Percentiles rank a stretch among this genome's conserved stretches.
These are phyloP conservation scores for Mylabris sibirica DNA, from an alignment of 2,888 invertebrate species.

Conservation along the genomic window DNA sequence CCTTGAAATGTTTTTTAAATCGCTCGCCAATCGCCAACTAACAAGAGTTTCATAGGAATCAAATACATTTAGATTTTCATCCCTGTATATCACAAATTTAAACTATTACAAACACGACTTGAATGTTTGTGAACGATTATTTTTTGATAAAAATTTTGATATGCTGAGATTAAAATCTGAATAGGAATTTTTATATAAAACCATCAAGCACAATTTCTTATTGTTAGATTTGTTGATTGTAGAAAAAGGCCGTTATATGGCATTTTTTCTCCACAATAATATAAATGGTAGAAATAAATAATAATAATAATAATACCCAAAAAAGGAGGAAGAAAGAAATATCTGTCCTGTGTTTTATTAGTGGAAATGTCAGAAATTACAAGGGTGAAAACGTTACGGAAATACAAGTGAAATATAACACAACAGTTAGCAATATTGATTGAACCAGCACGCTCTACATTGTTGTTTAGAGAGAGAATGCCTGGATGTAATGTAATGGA, in stretches of 20 bases:
- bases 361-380: conserved; percentile 31
- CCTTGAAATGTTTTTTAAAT: too few relatives aligned
- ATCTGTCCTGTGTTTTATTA: background rate
- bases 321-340: background rate
- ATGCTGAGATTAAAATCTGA: conserved; percentile 2
- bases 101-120: background rate
- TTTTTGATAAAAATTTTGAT: conserved; percentile 7
- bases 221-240: background rate
- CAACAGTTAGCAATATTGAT: conserved; percentile 44
- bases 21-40: too few relatives aligned
- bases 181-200: background rate
- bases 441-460: conserved; percentile 17
- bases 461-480: conserved; percentile 18
- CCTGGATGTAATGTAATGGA: conserved; percentile 17
- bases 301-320: background rate
- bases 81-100: background rate
- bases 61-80: too few relatives aligned
- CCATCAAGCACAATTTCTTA: background rate
- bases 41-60: too few relatives aligned
- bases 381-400: conserved; percentile 35
- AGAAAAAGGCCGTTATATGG: background rate
- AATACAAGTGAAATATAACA: conserved; percentile 38
- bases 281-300: background rate
- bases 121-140: background rate
- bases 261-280: background rate